phyloP scores from a whole-genome alignment of 92 coral and sea anemone genomes.

The Umimayanthus chanpuru region DNA sequence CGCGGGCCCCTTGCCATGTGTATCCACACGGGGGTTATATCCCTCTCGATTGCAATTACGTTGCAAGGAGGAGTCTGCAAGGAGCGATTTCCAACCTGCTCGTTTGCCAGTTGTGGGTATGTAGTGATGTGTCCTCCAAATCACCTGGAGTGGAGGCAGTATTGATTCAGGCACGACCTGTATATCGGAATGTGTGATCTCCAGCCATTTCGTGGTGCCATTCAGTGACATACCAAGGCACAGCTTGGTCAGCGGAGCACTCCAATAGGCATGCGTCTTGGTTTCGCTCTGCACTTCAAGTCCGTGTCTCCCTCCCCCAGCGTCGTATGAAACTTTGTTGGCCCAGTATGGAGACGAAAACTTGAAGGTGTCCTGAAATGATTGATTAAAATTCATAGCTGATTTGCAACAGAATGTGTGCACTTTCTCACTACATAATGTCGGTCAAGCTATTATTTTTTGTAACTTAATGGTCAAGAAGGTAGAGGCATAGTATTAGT shows the following conservation, averaged over 20 bases:
- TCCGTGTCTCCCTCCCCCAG: background rate
- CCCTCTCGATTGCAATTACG: conserved; percentile 6
- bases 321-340: background rate
- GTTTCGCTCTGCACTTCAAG: background rate
- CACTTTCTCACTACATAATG: too few relatives aligned
- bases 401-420: too few relatives aligned
- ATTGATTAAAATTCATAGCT: background rate
- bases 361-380: conserved; percentile 3
- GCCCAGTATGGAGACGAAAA: background rate
- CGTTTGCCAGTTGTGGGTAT: background rate
- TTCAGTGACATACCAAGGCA: conserved; percentile 6
- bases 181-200: background rate
- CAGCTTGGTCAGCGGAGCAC: conserved; percentile 11
- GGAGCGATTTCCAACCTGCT: conserved; percentile 12
- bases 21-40: background rate
- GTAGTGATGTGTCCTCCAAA: background rate
- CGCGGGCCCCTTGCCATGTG: too few relatives aligned
- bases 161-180: background rate
- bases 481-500: too few relatives aligned
- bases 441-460: too few relatives aligned
- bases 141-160: background rate
- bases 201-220: conserved; percentile 14
- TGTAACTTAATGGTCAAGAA: too few relatives aligned
- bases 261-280: conserved; percentile 22
- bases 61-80: conserved; percentile 15